Evolutionary conservation across 1,140 invertebrate genomes (phyloP).

Genomic region (Trigoniulus corallinus): DNA sequence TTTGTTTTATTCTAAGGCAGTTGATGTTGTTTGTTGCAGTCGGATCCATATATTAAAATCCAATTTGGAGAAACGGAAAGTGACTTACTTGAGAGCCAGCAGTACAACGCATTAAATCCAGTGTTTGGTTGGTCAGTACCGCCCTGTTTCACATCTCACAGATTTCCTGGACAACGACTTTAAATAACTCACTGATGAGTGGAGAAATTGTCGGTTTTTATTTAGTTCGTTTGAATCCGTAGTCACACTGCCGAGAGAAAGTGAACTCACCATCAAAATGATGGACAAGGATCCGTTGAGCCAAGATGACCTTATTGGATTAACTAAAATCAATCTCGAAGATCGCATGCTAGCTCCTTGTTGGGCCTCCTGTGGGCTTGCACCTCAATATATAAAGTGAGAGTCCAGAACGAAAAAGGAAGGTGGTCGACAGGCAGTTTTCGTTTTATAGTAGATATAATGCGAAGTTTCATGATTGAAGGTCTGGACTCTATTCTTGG

Average conservation of each 20-base stretch:
- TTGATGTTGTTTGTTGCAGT: neutral
- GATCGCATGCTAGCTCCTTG: neutral
- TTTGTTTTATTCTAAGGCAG: too few species aligned
- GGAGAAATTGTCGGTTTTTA: neutral
- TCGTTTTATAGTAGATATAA: too few species aligned
- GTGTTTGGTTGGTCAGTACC: neutral
- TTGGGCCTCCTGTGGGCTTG: neutral
- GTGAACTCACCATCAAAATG: neutral
- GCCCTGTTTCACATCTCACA: neutral
- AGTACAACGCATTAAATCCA: neutral
- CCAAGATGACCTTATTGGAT: neutral
- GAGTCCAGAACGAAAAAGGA: too few species aligned
- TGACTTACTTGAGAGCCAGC: neutral
- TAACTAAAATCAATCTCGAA: neutral
- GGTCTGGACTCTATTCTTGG: too few species aligned
- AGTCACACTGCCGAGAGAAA: neutral
- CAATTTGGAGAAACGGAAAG: neutral
- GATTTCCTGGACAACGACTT: neutral
- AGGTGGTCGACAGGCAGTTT: too few species aligned
- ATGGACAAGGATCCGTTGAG: neutral
- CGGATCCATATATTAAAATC: neutral
- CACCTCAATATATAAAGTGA: neutral
- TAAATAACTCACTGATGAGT: neutral
- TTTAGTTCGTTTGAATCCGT: neutral
- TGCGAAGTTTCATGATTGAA: too few species aligned